These are phyloP conservation scores for Silurus aristotelis DNA, from an alignment of 2,797 vertebrate species.

Conservation along the genomic window DNA sequence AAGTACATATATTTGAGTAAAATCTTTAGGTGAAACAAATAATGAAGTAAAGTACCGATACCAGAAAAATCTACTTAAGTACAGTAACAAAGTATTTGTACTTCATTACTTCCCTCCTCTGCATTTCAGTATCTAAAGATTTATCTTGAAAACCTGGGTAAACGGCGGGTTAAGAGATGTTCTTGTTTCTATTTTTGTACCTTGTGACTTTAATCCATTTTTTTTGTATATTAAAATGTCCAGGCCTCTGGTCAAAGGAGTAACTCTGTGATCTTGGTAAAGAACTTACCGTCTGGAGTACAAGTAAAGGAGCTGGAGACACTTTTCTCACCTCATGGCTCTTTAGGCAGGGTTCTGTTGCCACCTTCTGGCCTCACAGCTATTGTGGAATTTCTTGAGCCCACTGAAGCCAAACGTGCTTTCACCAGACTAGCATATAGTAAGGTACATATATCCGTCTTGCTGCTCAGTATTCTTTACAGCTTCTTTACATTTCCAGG, in stretches of 20 bases:
- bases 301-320: slow-evolving; percentile 75
- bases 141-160: neutral
- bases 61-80: too few relatives aligned
- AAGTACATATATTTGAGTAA: too few relatives aligned
- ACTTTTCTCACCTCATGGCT: slow-evolving; percentile 81
- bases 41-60: too few relatives aligned
- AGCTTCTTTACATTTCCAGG: neutral
- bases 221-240: neutral
- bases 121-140: neutral
- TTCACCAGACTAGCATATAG: slow-evolving; percentile 90
- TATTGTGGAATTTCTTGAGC: slow-evolving; percentile 90
- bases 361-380: slow-evolving; percentile 91
- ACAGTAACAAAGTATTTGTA: too few relatives aligned
- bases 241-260: slow-evolving; percentile 87
- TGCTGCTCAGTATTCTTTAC: neutral
- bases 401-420: slow-evolving; percentile 87
- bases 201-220: neutral
- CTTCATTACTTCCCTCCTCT: too few relatives aligned
- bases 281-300: slow-evolving; percentile 88
- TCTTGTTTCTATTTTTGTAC: neutral
- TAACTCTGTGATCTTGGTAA: slow-evolving; percentile 87
- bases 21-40: too few relatives aligned
- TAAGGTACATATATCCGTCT: slow-evolving; percentile 74
- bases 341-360: slow-evolving; percentile 87
- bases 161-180: neutral